These are phyloP conservation scores for Galagoides demidoff DNA, from an alignment of 2,797 vertebrate species.

Conservation along the genomic window DNA sequence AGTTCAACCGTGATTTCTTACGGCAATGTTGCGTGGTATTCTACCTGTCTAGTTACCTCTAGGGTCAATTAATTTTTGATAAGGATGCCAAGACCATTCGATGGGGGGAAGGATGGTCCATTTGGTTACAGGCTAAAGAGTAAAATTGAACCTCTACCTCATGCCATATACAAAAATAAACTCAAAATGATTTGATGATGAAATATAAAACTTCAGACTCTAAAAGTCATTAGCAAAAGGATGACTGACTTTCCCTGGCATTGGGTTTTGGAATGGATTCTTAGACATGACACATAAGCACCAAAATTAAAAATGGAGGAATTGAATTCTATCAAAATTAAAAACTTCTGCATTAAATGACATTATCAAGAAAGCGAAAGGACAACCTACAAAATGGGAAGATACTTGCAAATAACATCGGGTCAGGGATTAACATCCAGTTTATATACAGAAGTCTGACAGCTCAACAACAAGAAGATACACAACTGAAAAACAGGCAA, in stretches of 20 bases:
- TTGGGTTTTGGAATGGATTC: not conserved
- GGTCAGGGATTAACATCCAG: not conserved
- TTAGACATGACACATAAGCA: not conserved
- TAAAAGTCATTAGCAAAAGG: not conserved
- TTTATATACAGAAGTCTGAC: not conserved
- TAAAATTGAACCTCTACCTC: not conserved
- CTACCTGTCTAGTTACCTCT: not conserved
- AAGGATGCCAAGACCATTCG: not conserved
- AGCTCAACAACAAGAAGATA: not conserved
- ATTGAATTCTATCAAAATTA: not conserved
- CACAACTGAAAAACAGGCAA: not conserved
- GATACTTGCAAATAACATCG: not conserved
- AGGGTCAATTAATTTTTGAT: not conserved
- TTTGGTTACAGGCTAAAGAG: not conserved
- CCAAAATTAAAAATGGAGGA: not conserved
- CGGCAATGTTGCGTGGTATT: not conserved
- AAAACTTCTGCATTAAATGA: not conserved
- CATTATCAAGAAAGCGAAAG: slow-evolving; percentile 1
- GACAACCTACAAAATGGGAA: not conserved
- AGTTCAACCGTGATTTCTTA: not conserved
- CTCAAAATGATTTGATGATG: not conserved
- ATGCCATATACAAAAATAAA: not conserved
- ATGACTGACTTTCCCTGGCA: not conserved
- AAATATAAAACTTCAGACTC: not conserved
- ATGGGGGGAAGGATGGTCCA: not conserved